Percentiles rank a stretch among this genome's conserved stretches.
phyloP scores from a whole-genome alignment of 2,797 vertebrate species.

The Ibycter americanus region DNA sequence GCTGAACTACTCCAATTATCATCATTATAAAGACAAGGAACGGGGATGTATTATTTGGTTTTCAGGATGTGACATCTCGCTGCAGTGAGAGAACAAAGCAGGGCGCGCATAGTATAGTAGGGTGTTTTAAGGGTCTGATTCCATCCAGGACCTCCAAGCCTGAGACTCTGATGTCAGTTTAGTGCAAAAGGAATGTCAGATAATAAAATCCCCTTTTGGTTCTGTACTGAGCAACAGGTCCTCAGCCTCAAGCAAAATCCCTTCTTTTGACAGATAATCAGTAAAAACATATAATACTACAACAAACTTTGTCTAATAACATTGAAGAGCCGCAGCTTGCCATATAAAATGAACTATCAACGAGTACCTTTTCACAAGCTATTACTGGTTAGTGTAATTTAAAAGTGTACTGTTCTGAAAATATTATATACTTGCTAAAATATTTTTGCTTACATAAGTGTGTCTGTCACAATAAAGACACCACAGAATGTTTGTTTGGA shows the following conservation, averaged over 20 bases:
- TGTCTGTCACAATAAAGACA: neutral
- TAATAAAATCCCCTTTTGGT: neutral
- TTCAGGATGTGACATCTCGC: neutral
- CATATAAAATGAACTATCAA: neutral
- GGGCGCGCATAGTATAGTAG: neutral
- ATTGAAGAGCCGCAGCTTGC: neutral
- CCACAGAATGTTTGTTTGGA: neutral
- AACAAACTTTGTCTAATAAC: neutral
- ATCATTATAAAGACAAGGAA: neutral
- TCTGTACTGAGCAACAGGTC: neutral
- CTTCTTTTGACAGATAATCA: neutral
- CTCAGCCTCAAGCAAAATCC: neutral
- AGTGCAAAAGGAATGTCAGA: neutral
- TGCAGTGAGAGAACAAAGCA: neutral
- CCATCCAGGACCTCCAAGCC: neutral
- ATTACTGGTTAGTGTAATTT: neutral
- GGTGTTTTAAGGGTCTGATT: neutral
- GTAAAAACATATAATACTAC: neutral
- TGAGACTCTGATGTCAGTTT: neutral
- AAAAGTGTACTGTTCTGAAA: neutral
- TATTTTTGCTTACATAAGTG: neutral
- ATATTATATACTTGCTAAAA: neutral
- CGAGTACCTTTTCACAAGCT: neutral
- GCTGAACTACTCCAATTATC: neutral
- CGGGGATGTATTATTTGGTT: neutral